Base-by-base conservation (phyloP, 2,888 invertebrate genomes). In the Agonopterix alstromeriana region DNA sequence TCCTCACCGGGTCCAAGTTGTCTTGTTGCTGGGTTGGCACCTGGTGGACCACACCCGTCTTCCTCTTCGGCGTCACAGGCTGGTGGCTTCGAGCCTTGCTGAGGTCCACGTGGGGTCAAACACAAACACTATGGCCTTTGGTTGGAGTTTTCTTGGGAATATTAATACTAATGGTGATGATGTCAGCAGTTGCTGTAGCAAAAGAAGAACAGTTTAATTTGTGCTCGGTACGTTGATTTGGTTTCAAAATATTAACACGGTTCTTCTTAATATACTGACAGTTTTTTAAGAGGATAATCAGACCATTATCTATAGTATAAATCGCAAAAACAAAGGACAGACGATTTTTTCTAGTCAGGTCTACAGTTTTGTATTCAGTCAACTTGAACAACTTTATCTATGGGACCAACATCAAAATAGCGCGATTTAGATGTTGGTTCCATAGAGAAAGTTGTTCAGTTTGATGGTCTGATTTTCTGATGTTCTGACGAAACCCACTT, bases 141-240 rank as follows among this genome's bases (percentile, higher is more conserved):
- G 65, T 79, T 1, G 82, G 68, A 27, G 78, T 76, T 0, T 73
- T 82, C 36, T 56, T 74, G 1, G 73, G 66, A 0, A 82, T 86
- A 40, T 52, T 84, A 35, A 54, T 85, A 0, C 53, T 87, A 0
- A 81, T 87, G 71, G 63, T 82, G 3, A 61, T 86, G 3, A 67
- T 82, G 57, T 86, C 86, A 4, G 78, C 72, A 1, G 65, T 86
- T 2, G 82, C 84, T 47, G 87, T 87, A 1, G 83, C 78, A 0
- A 87, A 86, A 48, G 87, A 88, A 50, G 87, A 88, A 51, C 87
- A 88, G 50, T 88, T 76, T 63, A 88, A 88, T 70, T 74, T 88
- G 14, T 54, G 77, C 38, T 67, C 85, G 45, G 88, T 87, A 44
- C 73, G 80, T 38, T 38, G 38, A 38, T 27, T 5, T 71, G 48